A percentile compares a stretch with the other conserved stretches of the same genome.
Evolutionary conservation across 2,888 invertebrate genomes (phyloP).

Genomic region (Tineola bisselliella): DNA sequence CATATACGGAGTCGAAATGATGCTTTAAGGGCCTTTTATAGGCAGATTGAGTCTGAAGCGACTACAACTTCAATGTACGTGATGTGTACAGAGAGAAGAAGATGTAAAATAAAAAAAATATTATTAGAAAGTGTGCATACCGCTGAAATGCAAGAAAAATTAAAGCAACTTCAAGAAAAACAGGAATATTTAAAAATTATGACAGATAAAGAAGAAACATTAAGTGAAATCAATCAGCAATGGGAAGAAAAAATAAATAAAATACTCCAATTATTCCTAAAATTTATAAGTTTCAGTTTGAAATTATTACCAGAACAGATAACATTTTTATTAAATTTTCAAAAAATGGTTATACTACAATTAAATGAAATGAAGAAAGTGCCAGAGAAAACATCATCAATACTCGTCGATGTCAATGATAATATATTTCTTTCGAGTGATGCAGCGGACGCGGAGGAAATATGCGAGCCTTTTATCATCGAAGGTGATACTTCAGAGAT

Average conservation of each 20-base stretch:
- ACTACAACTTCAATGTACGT: constrained; percentile 51
- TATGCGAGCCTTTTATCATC: constrained; percentile 43
- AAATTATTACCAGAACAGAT: constrained; percentile 54
- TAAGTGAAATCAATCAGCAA: constrained; percentile 38
- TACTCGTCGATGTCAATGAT: constrained; percentile 34
- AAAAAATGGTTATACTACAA: constrained; percentile 53
- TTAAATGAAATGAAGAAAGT: constrained; percentile 47
- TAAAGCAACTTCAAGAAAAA: constrained; percentile 36
- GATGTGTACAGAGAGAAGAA: constrained; percentile 52
- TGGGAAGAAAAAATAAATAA: constrained; percentile 53
- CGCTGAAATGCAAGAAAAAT: constrained; percentile 34
- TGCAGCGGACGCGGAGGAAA: constrained; percentile 16
- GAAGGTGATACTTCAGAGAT: constrained; percentile 37
- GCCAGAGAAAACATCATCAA: constrained; percentile 26
- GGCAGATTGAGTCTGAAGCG: constrained; percentile 41
- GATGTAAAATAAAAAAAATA: constrained; percentile 48
- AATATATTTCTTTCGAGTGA: constrained; percentile 37
- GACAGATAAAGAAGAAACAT: constrained; percentile 25
- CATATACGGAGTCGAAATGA: constrained; percentile 42
- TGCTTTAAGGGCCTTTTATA: constrained; percentile 40
- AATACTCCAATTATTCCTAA: constrained; percentile 46
- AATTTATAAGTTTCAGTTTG: constrained; percentile 50
- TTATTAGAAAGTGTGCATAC: constrained; percentile 39
- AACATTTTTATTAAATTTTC: constrained; percentile 48
- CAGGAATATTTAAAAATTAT: constrained; percentile 25